Evolutionary conservation across 2,888 invertebrate species (phyloP), one percentile per base, ranked within the genome.

Genomic region (Machimus rusticus): DNA sequence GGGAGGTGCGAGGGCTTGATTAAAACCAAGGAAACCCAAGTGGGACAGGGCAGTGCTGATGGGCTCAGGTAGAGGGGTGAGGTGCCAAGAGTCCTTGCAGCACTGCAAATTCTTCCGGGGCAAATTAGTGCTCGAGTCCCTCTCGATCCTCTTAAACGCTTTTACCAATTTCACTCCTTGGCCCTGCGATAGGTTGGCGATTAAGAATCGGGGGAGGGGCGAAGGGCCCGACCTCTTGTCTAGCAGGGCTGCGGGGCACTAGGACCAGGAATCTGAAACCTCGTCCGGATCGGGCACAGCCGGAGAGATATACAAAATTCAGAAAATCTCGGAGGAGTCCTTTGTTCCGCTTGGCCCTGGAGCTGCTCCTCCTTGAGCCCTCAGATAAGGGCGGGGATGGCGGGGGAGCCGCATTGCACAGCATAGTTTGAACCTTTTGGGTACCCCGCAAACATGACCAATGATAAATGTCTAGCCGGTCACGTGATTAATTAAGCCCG

Each of bases 391-490:
- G 23, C 57, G 19, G 46, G 9, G 28, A 9, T 23, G 74, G 9
- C 3, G 66, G 57, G 84, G 23, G 9, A 34, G 31, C 55, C 43
- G 8, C 57, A 82, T 6, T 43, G 51, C 51, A 82, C 16, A 81
- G 51, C 51, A 79, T 82, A 82, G 82, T 82, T 82, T 39, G 66
- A 84, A 84, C 84, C 84, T 66, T 84, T 88, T 74, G 86, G 85
- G 82, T 86, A 81, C 82, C 76, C 86, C 88, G 74, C 78, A 88
- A 88, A 88, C 88, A 88, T 88, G 87, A 88, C 88, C 88, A 88
- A 88, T 88, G 87, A 88, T 88, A 88, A 88, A 88, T 88, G 88
- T 88, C 88, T 87, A 87, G 88, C 85, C 87, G 87, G 88, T 88
- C 87, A 88, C 74, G 88, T 88, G 88, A 88, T 88, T 88, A 88